Evolutionary conservation across 2,113 vertebrate genomes (phyloP).

Genomic region (Cynopterus brachyotis): DNA sequence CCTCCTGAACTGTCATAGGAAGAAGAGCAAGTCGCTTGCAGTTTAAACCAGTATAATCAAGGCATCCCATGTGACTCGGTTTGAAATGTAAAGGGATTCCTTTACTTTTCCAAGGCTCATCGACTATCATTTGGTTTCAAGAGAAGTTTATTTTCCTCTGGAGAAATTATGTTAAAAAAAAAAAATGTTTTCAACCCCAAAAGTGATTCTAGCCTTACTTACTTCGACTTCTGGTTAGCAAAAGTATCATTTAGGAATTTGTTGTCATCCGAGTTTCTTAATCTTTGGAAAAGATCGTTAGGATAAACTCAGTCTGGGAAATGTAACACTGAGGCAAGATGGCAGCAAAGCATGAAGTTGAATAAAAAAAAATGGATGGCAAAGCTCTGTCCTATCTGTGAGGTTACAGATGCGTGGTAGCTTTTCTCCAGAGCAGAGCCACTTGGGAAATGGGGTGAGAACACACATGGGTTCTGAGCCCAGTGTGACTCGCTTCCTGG

Average conservation of each 20-base stretch:
- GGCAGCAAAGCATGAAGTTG: neutral
- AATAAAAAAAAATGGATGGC: neutral
- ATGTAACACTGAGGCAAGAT: neutral
- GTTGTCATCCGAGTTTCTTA: neutral
- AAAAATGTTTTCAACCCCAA: neutral
- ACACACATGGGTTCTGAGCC: neutral
- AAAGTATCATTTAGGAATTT: neutral
- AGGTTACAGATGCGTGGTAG: too few species aligned
- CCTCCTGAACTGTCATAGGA: neutral
- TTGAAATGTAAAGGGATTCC: neutral
- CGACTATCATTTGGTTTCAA: slow-evolving; percentile 13
- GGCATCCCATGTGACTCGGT: neutral
- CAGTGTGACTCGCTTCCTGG: neutral
- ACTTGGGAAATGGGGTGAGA: neutral
- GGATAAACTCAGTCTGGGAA: neutral
- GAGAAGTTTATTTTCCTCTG: slow-evolving; percentile 40
- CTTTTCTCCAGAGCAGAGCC: neutral
- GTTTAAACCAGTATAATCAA: slow-evolving; percentile 36
- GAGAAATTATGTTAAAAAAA: slow-evolving; percentile 30
- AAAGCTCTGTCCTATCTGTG: too few species aligned
- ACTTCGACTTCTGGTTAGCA: neutral
- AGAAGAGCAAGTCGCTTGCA: neutral
- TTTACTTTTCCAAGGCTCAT: slow-evolving; percentile 20
- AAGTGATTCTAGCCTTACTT: neutral
- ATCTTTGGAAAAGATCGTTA: neutral